Conservation (phyloP, 2,888 invertebrate species). For the Tetragonula carbonaria region DNA sequence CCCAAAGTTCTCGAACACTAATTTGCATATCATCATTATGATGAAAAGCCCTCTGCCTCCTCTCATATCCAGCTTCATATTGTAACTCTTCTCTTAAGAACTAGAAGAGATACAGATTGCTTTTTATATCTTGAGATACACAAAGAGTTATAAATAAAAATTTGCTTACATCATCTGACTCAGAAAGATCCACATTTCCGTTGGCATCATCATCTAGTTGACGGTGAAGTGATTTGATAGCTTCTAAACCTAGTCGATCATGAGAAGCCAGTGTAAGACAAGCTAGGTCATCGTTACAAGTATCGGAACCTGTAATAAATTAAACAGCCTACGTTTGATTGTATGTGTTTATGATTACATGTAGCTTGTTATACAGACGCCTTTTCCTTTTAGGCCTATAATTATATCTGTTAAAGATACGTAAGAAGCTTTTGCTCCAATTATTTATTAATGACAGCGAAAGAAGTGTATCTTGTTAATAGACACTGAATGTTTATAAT, state of each 20-base stretch:
- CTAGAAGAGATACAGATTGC: constrained; percentile 84
- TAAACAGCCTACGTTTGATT: constrained; percentile 65
- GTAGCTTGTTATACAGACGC: constrained; percentile 43
- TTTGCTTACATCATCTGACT: constrained; percentile 96
- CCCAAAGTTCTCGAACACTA: constrained; percentile 98
- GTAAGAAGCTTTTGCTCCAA: constrained; percentile 17
- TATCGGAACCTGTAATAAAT: constrained; percentile 79
- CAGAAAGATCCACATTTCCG: constrained; percentile 98
- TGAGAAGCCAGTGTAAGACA: constrained; percentile 89
- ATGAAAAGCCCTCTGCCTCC: constrained; percentile 97
- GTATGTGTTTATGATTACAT: constrained; percentile 64
- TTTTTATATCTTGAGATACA: neutral
- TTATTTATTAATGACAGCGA: constrained; percentile 26
- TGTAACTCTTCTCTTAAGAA: constrained; percentile 98
- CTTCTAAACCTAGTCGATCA: constrained; percentile 95
- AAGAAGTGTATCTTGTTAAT: constrained; percentile 34
- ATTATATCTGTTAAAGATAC: constrained; percentile 9
- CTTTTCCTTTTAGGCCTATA: neutral
- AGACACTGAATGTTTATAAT: constrained; percentile 4
- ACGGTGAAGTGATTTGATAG: constrained; percentile 95
- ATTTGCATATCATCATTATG: constrained; percentile 99
- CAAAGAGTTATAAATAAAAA: neutral
- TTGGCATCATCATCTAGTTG: constrained; percentile 99
- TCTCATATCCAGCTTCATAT: constrained; percentile 96
- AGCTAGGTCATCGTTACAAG: constrained; percentile 90